Base-by-base conservation (phyloP, 1,140 invertebrate genomes). In the Oscheius sp. region DNA sequence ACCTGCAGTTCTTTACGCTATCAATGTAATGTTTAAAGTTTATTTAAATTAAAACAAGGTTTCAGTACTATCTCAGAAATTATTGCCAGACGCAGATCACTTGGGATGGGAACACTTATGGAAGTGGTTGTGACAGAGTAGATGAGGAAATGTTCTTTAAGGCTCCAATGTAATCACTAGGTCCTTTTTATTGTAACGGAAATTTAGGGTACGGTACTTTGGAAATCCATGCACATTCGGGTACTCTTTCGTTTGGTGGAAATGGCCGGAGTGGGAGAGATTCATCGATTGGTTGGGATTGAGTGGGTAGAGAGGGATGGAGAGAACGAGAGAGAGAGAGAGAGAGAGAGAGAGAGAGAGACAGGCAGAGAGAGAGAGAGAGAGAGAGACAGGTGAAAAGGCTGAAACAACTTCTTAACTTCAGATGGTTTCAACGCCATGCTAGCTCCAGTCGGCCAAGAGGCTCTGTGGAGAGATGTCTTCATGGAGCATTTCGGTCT, bases 201-300 rank as follows among this genome's bases (percentile, higher is more conserved):
- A 32, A 63, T 71, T 61, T 34, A 74, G 72, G 45, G 65, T 74
- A 13, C 64, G 72, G 13, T 74, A 67, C 45, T 74, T 74, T 31
- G 72, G 72, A 38, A 74, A 74, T 23, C 68, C 49, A 58, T 74
- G 72, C 29, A 74, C 72, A 20, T 74, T 74, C 23, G 68, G 64
- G 0, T 74, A 74, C 36, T 74, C 72, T 0, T 74, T 74, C 20
- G 65, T 34, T 45, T 74, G 72, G 72, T 74, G 72, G 72, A 45
- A 74, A 18, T 74, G 72, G 72, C 29, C 28, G 13, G 34, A 68
- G 23, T 74, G 72, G 72, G 72, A 74, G 29, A 1, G 29, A 38
- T 61, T 74, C 28, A 67, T 74, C 31, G 72, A 74, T 59, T 74
- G 72, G 72, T 52, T 74, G 20, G 72, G 64, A 32, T 49, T 74